Percentiles rank a stretch among this genome's conserved stretches.
These are phyloP conservation scores for Microdon myrmicae DNA, from an alignment of 2,888 invertebrate species.

Conservation along the genomic window DNA sequence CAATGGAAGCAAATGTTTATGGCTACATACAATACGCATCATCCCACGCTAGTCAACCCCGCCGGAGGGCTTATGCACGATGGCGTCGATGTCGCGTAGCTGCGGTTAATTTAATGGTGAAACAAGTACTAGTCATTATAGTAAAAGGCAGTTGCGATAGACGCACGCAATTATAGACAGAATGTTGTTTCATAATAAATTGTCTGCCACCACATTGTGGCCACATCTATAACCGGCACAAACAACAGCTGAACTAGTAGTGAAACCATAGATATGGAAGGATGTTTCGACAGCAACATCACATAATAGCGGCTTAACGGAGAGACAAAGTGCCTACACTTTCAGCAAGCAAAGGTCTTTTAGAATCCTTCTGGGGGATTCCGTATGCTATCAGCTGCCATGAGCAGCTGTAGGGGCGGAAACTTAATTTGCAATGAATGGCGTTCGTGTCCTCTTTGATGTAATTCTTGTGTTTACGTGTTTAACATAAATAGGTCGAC, in stretches of 20 bases:
- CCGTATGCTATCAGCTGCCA: constrained; percentile 16
- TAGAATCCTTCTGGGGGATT: constrained; percentile 2
- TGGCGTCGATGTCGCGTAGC: constrained; percentile 30
- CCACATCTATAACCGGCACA: not conserved
- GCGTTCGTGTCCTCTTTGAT: constrained; percentile 24
- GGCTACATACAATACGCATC: constrained; percentile 10
- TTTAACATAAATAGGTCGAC: constrained; percentile 24
- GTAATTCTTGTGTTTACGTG: constrained; percentile 23
- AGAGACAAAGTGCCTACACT: constrained; percentile 34
- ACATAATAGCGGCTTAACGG: constrained; percentile 31
- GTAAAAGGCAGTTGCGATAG: constrained; percentile 26
- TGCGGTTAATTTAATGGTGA: constrained; percentile 47
- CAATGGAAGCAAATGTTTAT: too few relatives aligned
- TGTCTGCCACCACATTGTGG: constrained; percentile 4
- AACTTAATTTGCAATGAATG: constrained; percentile 37
- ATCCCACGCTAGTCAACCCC: not conserved
- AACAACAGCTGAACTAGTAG: not conserved
- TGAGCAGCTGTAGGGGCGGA: constrained; percentile 33
- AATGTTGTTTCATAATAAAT: constrained; percentile 38
- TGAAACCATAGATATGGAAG: constrained; percentile 10
- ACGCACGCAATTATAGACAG: constrained; percentile 19
- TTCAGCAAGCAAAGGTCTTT: constrained; percentile 3
- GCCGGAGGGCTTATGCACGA: constrained; percentile 5
- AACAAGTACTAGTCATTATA: constrained; percentile 40
- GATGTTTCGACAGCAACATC: constrained; percentile 27